phyloP scores from a whole-genome alignment of 1,140 invertebrate species.

The Euura saliciscinereae region DNA sequence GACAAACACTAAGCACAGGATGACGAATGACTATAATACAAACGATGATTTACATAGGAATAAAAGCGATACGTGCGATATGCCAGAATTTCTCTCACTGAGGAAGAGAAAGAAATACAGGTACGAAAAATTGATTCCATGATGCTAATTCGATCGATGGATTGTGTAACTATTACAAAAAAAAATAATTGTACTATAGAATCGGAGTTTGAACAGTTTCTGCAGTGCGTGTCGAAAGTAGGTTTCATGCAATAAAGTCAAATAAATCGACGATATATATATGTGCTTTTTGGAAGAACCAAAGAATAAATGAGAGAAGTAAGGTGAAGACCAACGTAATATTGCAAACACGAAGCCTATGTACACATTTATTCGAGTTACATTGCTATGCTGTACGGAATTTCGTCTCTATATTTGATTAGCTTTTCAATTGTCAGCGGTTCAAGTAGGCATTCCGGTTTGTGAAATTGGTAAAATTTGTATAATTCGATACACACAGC shows the following conservation, averaged over 20 bases:
- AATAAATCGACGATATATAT: background rate
- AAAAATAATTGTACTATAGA: no score
- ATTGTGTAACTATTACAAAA: no score
- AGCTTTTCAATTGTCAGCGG: no score
- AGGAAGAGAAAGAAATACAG: background rate
- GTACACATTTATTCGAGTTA: background rate
- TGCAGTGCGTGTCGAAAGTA: background rate
- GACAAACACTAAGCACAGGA: background rate
- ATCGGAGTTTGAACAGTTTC: background rate
- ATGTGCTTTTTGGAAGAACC: no score
- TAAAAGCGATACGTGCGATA: no score
- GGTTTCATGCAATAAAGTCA: background rate
- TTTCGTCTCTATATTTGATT: no score
- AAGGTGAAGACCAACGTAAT: background rate
- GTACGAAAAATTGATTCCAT: background rate
- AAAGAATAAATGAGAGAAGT: no score
- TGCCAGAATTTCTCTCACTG: background rate
- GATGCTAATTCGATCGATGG: background rate
- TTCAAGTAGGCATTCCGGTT: no score
- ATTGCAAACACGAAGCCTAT: conserved; percentile 5
- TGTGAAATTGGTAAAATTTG: no score
- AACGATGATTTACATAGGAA: background rate
- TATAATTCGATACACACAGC: no score
- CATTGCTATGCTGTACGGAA: no score
- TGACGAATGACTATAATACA: background rate